Evolutionary conservation across 2,797 vertebrate genomes (phyloP).

Genomic region (Neosilurus hyrtlii): DNA sequence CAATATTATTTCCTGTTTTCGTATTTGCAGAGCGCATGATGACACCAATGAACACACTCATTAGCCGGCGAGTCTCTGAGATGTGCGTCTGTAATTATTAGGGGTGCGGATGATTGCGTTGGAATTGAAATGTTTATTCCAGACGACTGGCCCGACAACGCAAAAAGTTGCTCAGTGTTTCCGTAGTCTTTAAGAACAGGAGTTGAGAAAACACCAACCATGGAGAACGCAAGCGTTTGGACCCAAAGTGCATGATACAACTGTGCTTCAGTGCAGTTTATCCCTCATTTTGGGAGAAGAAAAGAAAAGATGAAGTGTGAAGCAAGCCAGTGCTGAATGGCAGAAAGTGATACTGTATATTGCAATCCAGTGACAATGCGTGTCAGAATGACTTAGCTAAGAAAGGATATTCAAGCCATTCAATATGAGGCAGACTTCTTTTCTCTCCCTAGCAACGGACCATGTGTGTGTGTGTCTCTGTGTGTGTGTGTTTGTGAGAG

Average conservation of each 20-base stretch:
- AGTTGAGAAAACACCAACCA: not conserved
- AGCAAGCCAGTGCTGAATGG: conserved; percentile 22
- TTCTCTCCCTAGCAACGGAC: conserved; percentile 43
- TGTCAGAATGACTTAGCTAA: conserved; percentile 45
- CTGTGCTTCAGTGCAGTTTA: not conserved
- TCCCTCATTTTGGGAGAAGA: not conserved
- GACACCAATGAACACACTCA: conserved; percentile 80
- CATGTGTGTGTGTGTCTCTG: no score
- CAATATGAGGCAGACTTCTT: conserved; percentile 30
- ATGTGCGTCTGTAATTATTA: conserved; percentile 91
- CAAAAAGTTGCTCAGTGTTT: conserved; percentile 28
- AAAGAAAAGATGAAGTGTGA: not conserved
- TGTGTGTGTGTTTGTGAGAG: not conserved
- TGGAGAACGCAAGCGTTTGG: conserved; percentile 6
- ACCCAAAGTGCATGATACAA: not conserved
- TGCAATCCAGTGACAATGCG: conserved; percentile 35
- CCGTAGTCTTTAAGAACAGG: conserved; percentile 21
- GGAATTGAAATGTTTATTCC: conserved; percentile 86
- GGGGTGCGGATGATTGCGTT: conserved; percentile 84
- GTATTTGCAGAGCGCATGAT: conserved; percentile 40
- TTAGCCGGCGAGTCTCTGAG: conserved; percentile 87
- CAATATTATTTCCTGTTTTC: conserved; percentile 50
- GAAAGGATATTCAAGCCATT: conserved; percentile 40
- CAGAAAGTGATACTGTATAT: conserved; percentile 41
- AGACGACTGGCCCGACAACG: conserved; percentile 74